Conservation (phyloP, 2,888 invertebrate species). For the Trisateles emortualis region DNA sequence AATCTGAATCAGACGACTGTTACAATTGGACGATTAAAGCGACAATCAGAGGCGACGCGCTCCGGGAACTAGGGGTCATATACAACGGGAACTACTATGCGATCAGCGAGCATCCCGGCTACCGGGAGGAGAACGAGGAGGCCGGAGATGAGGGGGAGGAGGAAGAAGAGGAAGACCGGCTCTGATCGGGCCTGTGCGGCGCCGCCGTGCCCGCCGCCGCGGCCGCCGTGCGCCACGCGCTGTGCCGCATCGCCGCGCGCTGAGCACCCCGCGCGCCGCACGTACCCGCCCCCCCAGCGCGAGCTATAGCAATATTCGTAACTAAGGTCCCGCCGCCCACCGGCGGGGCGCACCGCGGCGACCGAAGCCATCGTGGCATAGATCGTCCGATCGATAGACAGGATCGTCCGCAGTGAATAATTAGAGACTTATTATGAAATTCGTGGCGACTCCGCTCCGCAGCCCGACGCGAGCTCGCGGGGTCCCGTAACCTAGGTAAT, state of each 20-base stretch:
- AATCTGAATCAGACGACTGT: slow-evolving; percentile 97
- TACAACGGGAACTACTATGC: slow-evolving; percentile 98
- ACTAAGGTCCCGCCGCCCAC: slow-evolving; percentile 35
- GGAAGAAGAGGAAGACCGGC: slow-evolving; percentile 92
- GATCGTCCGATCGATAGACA: slow-evolving; percentile 21
- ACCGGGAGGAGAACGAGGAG: slow-evolving; percentile 96
- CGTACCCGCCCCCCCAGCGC: slow-evolving; percentile 19
- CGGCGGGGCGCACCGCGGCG: slow-evolving; percentile 24
- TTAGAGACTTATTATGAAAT: slow-evolving; percentile 80
- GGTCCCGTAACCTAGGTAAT: slow-evolving; percentile 72
- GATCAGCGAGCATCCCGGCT: slow-evolving; percentile 97
- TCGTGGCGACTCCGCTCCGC: slow-evolving; percentile 59
- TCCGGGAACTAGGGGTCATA: slow-evolving; percentile 96
- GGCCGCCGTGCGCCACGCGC: slow-evolving; percentile 75
- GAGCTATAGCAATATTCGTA: slow-evolving; percentile 42
- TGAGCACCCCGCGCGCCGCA: slow-evolving; percentile 54
- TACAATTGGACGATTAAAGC: slow-evolving; percentile 99
- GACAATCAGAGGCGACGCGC: slow-evolving; percentile 95
- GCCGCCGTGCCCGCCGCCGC: slow-evolving; percentile 81
- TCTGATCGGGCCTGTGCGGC: slow-evolving; percentile 87
- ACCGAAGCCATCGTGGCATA: slow-evolving; percentile 2
- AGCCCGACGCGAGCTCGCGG: slow-evolving; percentile 47
- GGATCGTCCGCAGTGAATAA: slow-evolving; percentile 58
- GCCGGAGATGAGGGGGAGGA: slow-evolving; percentile 94
- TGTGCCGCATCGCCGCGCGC: slow-evolving; percentile 77